Percentiles rank a stretch among this genome's conserved stretches.
Conservation (phyloP, 2,797 vertebrate genomes). For the Xenopus petersii region DNA sequence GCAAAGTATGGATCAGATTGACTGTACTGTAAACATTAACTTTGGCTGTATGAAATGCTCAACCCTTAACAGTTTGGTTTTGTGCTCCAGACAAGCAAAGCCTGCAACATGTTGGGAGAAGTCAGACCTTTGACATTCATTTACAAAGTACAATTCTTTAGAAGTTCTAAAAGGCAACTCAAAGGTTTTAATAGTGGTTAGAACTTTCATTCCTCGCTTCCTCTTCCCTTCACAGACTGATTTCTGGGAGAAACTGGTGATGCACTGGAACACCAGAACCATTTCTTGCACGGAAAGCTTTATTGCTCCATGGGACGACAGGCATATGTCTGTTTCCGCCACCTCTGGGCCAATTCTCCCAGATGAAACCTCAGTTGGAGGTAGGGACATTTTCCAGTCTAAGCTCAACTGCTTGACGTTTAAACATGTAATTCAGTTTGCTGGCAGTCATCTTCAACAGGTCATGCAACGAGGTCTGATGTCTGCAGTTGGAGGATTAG, state of each 20-base stretch:
- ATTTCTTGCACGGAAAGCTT: not conserved
- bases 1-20: no score
- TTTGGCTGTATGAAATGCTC: not conserved
- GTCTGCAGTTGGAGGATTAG: conserved; percentile 73
- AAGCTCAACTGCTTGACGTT: conserved; percentile 23
- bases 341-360: not conserved
- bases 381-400: conserved; percentile 10
- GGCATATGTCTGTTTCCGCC: not conserved
- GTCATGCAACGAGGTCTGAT: conserved; percentile 91
- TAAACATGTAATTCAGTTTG: conserved; percentile 11
- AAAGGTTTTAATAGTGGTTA: conserved; percentile 4
- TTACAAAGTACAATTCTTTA: not conserved
- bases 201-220: not conserved
- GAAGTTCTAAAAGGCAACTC: not conserved
- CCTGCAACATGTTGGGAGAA: not conserved
- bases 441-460: conserved; percentile 70
- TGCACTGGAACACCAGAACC: not conserved
- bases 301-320: not conserved
- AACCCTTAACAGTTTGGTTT: not conserved
- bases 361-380: not conserved
- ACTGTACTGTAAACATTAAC: not conserved
- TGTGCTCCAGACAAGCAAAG: not conserved
- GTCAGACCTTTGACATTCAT: not conserved
- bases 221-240: not conserved
- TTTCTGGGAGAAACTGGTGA: not conserved